phyloP scores from a whole-genome alignment of 2,113 vertebrate species.

The Pampusana beccarii region DNA sequence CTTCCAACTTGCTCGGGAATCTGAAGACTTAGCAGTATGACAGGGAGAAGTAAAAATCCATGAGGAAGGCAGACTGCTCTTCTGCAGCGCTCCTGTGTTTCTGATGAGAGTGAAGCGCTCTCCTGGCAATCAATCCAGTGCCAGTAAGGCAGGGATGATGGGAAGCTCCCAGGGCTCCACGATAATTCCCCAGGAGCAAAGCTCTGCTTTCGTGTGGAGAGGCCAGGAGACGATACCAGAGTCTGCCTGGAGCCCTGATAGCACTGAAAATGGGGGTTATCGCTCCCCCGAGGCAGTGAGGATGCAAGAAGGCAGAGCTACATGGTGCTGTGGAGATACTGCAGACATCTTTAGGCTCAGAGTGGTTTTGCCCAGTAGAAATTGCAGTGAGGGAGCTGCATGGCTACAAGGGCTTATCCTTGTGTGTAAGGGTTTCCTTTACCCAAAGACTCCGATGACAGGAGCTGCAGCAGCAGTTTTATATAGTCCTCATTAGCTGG shows the following conservation, averaged over 20 bases:
- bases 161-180: neutral
- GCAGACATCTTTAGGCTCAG: neutral
- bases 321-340: neutral
- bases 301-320: neutral
- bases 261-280: neutral
- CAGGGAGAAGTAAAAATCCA: neutral
- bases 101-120: neutral
- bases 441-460: neutral
- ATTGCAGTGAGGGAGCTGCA: neutral
- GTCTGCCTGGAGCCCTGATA: neutral
- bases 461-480: neutral
- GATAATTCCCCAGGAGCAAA: neutral
- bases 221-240: neutral
- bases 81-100: neutral
- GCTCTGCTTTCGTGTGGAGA: neutral
- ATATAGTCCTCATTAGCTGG: rapidly evolving
- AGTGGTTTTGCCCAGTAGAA: neutral
- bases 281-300: neutral
- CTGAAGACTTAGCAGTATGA: neutral
- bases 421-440: neutral
- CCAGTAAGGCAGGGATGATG: neutral
- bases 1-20: neutral
- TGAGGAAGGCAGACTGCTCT: neutral
- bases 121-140: neutral
- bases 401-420: neutral